Evolutionary conservation across 2,113 vertebrate genomes (phyloP).

Genomic region (Rafetus swinhoei): DNA sequence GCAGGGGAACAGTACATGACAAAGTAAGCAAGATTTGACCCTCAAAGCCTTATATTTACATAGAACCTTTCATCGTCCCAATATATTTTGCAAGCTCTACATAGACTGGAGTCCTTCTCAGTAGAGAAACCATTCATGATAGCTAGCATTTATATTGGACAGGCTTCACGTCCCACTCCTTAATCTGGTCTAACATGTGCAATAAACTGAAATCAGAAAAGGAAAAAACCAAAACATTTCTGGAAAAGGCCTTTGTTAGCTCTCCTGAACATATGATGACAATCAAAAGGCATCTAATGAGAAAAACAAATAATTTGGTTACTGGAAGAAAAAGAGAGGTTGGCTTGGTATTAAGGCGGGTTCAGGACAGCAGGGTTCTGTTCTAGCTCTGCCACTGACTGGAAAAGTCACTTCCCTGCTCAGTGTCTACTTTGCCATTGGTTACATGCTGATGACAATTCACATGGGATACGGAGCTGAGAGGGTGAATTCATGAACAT

Average conservation of each 20-base stretch:
- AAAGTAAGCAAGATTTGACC: neutral
- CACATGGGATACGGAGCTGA: neutral
- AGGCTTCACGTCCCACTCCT: fast-evolving
- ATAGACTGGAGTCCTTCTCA: neutral
- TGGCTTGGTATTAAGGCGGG: neutral
- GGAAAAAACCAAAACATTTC: neutral
- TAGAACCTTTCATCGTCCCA: neutral
- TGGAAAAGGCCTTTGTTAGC: neutral
- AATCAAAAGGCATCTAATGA: neutral
- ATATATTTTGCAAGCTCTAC: neutral
- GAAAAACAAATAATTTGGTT: neutral
- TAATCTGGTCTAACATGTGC: neutral
- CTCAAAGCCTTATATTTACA: neutral
- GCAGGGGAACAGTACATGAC: neutral
- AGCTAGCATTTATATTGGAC: neutral
- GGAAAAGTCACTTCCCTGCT: fast-evolving
- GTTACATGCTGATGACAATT: neutral
- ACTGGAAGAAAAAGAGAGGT: neutral
- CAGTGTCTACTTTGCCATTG: neutral
- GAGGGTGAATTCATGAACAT: neutral
- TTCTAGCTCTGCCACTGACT: neutral
- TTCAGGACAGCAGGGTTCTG: neutral
- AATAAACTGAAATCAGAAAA: neutral
- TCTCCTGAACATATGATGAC: neutral
- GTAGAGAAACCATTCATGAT: neutral